phyloP scores from a whole-genome alignment of 2,888 invertebrate genomes.

The Microctonus aethiopoides region DNA sequence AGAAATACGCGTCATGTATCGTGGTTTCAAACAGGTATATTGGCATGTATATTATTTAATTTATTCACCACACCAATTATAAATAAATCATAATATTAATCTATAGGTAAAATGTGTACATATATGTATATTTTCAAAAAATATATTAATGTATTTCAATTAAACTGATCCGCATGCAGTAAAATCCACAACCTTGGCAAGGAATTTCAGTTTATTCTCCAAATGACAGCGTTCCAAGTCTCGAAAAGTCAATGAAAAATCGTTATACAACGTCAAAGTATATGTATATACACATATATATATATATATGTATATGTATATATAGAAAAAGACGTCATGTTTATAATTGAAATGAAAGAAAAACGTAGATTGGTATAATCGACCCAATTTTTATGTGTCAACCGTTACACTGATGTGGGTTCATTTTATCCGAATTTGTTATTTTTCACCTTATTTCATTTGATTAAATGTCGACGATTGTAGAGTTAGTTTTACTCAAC shows the following conservation, averaged over 20 bases:
- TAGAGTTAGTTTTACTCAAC: too few species aligned
- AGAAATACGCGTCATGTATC: conserved; percentile 96
- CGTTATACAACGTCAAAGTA: neutral
- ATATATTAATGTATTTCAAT: neutral
- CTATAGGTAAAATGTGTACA: neutral
- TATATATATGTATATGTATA: too few species aligned
- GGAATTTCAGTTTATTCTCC: neutral
- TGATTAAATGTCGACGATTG: too few species aligned
- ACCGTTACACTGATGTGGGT: too few species aligned
- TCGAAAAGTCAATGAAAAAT: neutral
- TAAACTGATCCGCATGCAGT: neutral
- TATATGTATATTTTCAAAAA: neutral
- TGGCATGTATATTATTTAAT: neutral
- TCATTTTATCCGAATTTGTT: too few species aligned
- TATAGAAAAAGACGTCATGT: too few species aligned
- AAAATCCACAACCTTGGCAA: neutral
- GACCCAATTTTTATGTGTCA: too few species aligned
- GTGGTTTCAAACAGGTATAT: conserved; percentile 95
- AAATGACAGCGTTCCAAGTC: neutral
- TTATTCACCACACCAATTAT: neutral
- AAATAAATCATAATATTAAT: neutral
- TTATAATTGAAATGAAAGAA: too few species aligned
- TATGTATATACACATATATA: neutral
- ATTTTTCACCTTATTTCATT: too few species aligned
- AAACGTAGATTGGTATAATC: too few species aligned